Conservation (phyloP, 1,140 invertebrate genomes). For the Plectus sambesii region DNA sequence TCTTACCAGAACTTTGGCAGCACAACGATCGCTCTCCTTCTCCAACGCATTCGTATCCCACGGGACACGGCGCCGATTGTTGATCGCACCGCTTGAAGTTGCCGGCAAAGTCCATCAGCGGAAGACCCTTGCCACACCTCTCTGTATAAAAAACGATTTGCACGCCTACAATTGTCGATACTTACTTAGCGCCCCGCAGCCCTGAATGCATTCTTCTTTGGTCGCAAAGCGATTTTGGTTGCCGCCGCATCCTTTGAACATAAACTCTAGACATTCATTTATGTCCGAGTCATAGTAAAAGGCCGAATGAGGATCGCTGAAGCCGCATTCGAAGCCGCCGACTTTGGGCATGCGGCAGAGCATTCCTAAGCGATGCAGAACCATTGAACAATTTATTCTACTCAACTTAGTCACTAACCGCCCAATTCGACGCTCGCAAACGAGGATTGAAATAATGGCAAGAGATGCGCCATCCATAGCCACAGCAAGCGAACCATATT, state of each 20-base stretch:
- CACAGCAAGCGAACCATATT: too few relatives aligned
- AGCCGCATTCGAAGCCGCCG: conserved; percentile 22
- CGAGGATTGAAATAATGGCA: too few relatives aligned
- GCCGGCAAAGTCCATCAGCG: conserved; percentile 30
- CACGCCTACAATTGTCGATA: neutral
- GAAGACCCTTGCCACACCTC: conserved; percentile 25
- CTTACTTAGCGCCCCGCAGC: conserved; percentile 24
- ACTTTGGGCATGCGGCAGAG: conserved; percentile 26
- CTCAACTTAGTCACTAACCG: too few relatives aligned
- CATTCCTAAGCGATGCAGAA: conserved; percentile 17
- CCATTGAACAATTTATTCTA: conserved; percentile 7
- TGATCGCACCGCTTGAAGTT: conserved; percentile 29
- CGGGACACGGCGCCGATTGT: conserved; percentile 25
- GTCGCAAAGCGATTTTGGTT: conserved; percentile 29
- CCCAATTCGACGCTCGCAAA: too few relatives aligned
- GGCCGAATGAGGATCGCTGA: conserved; percentile 21
- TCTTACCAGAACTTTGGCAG: conserved; percentile 24
- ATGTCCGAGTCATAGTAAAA: conserved; percentile 24
- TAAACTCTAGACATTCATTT: conserved; percentile 27
- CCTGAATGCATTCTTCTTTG: conserved; percentile 25
- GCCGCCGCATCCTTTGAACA: conserved; percentile 29
- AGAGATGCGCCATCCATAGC: too few relatives aligned
- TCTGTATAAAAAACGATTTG: conserved; percentile 15
- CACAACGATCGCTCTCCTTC: conserved; percentile 23
- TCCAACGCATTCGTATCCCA: conserved; percentile 23